Evolutionary conservation across 2,797 vertebrate species (phyloP).

Genomic region (Xenopus petersii): DNA sequence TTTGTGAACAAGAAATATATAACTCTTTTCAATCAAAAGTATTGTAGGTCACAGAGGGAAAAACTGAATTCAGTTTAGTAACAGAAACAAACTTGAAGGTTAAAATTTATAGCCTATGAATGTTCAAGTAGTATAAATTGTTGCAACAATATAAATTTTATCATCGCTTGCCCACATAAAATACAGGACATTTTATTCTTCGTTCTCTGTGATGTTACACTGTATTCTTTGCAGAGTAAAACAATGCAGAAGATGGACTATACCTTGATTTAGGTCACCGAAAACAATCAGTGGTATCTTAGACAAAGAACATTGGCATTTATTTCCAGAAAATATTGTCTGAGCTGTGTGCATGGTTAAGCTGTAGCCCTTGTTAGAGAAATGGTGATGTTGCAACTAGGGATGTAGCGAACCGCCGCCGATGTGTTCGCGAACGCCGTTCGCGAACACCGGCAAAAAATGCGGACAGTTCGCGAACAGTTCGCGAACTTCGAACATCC

Average conservation of each 20-base stretch:
- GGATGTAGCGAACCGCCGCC: no score
- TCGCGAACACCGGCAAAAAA: no score
- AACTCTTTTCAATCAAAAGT: conserved; percentile 13
- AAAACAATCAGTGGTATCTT: background rate
- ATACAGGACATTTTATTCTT: background rate
- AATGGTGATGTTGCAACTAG: no score
- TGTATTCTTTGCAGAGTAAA: background rate
- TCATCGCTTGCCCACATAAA: background rate
- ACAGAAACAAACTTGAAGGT: conserved; percentile 15
- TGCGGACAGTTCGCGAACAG: no score
- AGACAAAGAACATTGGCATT: no score
- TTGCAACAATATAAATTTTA: conserved; percentile 17
- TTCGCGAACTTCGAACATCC: no score
- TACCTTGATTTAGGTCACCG: background rate
- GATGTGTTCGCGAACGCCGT: no score
- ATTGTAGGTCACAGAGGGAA: conserved; percentile 24
- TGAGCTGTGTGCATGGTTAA: no score
- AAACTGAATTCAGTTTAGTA: background rate
- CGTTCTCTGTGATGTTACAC: background rate
- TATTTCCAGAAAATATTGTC: no score
- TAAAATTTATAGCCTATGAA: conserved; percentile 14
- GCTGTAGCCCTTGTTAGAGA: no score
- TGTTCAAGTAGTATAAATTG: conserved; percentile 23
- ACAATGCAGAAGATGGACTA: background rate
- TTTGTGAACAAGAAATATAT: conserved; percentile 7